These are phyloP conservation scores for Hecatera dysodea DNA, from an alignment of 2,888 invertebrate species.

Conservation along the genomic window DNA sequence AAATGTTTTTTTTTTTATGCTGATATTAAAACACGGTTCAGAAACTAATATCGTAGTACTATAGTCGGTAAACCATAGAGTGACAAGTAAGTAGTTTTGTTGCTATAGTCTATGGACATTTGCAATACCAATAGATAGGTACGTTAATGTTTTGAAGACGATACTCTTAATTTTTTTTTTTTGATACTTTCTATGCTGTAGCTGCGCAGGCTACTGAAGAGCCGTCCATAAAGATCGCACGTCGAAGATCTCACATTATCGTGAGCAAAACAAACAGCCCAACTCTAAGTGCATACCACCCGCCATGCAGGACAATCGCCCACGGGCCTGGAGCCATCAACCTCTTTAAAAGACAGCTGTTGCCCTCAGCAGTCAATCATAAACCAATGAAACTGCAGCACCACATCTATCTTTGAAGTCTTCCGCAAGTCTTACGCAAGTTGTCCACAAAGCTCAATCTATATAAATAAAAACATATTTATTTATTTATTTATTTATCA, in stretches of 20 bases:
- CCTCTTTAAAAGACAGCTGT: not conserved
- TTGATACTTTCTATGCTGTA: not conserved
- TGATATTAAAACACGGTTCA: not conserved
- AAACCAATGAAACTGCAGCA: not conserved
- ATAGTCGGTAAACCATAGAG: not conserved
- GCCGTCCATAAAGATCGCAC: too few species aligned
- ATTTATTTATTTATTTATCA: too few species aligned
- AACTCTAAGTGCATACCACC: not conserved
- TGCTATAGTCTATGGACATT: not conserved
- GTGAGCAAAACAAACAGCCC: not conserved
- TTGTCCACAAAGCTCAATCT: too few species aligned
- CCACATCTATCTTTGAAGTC: not conserved
- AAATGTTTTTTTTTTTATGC: slow-evolving; percentile 8
- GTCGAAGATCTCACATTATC: too few species aligned
- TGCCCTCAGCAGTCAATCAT: not conserved
- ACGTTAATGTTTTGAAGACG: too few species aligned
- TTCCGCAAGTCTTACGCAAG: too few species aligned
- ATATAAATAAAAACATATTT: too few species aligned
- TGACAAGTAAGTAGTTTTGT: not conserved
- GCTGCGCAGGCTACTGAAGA: too few species aligned
- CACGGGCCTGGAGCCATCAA: not conserved
- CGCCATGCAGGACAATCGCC: not conserved
- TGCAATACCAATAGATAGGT: not conserved
- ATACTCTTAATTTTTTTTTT: too few species aligned
- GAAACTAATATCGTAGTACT: not conserved